A percentile compares a stretch with the other conserved stretches of the same genome.
phyloP scores from a whole-genome alignment of 2,888 invertebrate species.

The Melipona bicolor region DNA sequence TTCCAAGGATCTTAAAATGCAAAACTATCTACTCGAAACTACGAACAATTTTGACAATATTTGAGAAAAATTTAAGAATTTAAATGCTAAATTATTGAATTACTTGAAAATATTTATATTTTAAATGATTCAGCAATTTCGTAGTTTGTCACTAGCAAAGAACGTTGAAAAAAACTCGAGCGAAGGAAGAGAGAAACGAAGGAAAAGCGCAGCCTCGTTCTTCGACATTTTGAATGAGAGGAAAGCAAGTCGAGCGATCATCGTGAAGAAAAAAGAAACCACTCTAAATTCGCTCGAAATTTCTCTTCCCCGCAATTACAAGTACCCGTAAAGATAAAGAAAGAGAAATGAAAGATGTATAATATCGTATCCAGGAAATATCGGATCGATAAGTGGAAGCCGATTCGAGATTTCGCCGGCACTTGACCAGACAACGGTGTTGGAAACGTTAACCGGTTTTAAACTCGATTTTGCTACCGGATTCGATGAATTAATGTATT shows the following conservation, averaged over 20 bases:
- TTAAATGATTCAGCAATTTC: too few relatives aligned
- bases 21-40: too few relatives aligned
- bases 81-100: too few relatives aligned
- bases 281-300: slow-evolving; percentile 29
- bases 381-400: slow-evolving; percentile 27
- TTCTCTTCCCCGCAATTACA: slow-evolving; percentile 31
- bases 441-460: slow-evolving; percentile 40
- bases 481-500: background rate
- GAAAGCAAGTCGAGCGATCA: background rate
- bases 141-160: too few relatives aligned
- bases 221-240: too few relatives aligned
- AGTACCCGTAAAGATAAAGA: background rate
- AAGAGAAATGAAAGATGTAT: background rate
- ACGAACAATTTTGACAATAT: too few relatives aligned
- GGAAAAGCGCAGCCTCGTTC: too few relatives aligned
- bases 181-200: too few relatives aligned
- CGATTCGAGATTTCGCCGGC: slow-evolving; percentile 18
- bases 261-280: background rate
- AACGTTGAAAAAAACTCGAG: too few relatives aligned
- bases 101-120: too few relatives aligned
- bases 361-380: slow-evolving; percentile 36
- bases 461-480: slow-evolving; percentile 31
- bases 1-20: too few relatives aligned
- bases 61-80: too few relatives aligned
- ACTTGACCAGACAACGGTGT: slow-evolving; percentile 41